phyloP scores from a whole-genome alignment of 2,797 vertebrate genomes.

The Scarus forsteni region DNA sequence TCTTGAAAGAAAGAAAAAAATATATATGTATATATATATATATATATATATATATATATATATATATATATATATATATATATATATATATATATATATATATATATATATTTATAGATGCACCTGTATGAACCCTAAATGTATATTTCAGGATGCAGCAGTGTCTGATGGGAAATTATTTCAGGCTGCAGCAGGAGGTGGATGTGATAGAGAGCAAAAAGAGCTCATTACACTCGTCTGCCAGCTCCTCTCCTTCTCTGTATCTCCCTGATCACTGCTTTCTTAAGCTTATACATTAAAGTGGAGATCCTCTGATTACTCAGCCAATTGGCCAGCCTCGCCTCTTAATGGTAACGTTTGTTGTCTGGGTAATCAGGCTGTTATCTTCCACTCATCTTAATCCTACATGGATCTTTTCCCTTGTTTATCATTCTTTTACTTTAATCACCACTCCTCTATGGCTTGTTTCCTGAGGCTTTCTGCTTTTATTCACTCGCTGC shows the following conservation, averaged over 20 bases:
- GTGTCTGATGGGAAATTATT: slow-evolving; percentile 18
- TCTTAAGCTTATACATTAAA: slow-evolving; percentile 54
- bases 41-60: too few species aligned
- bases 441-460: slow-evolving; percentile 13
- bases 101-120: neutral
- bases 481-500: slow-evolving; percentile 7
- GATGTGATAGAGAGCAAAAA: slow-evolving; percentile 6
- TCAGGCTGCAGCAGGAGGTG: slow-evolving; percentile 19
- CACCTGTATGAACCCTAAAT: neutral
- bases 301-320: slow-evolving; percentile 56
- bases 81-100: too few species aligned
- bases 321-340: slow-evolving; percentile 45
- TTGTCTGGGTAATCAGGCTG: slow-evolving; percentile 56
- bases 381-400: slow-evolving; percentile 68
- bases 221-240: slow-evolving; percentile 29
- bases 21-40: too few species aligned
- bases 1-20: too few species aligned
- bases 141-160: slow-evolving; percentile 13
- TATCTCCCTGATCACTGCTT: slow-evolving; percentile 34
- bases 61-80: too few species aligned
- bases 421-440: slow-evolving; percentile 50
- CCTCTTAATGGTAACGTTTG: slow-evolving; percentile 57
- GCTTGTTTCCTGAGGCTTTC: slow-evolving; percentile 28
- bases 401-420: slow-evolving; percentile 60
- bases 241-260: slow-evolving; percentile 23